Percentiles rank a stretch among this genome's conserved stretches.
Evolutionary conservation across 2,113 vertebrate species (phyloP).

Genomic region (Amblyopsis rosae): DNA sequence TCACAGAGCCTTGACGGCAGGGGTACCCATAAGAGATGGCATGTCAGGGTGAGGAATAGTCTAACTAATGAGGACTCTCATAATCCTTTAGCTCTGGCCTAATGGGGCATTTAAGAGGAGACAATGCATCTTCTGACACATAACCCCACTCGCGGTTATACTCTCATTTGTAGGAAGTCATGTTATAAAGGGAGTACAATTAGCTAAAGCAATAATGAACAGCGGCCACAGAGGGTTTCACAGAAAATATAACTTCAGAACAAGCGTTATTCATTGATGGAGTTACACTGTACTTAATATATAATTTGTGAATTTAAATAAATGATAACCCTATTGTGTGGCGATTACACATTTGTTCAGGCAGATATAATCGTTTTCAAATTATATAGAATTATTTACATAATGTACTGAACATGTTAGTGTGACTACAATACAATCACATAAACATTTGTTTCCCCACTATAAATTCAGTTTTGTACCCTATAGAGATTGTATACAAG

Average conservation of each 20-base stretch:
- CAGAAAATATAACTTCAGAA: slow-evolving; percentile 42
- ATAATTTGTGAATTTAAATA: slow-evolving; percentile 24
- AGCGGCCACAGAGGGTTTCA: slow-evolving; percentile 12
- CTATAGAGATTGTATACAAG: too few species aligned
- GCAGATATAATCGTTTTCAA: neutral
- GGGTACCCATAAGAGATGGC: slow-evolving; percentile 65
- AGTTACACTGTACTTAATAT: too few species aligned
- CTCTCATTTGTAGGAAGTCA: slow-evolving; percentile 75
- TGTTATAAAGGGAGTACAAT: slow-evolving; percentile 72
- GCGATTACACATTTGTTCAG: neutral
- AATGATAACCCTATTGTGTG: slow-evolving; percentile 5
- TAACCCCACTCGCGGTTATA: slow-evolving; percentile 64
- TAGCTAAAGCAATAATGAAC: slow-evolving; percentile 69
- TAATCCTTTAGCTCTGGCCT: slow-evolving; percentile 76
- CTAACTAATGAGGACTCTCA: slow-evolving; percentile 76
- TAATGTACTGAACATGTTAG: too few species aligned
- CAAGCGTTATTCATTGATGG: slow-evolving; percentile 42
- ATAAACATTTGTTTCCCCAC: too few species aligned
- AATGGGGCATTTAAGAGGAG: slow-evolving; percentile 81
- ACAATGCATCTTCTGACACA: slow-evolving; percentile 76
- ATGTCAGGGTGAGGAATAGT: slow-evolving; percentile 74
- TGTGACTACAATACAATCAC: too few species aligned
- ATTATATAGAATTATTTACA: too few species aligned
- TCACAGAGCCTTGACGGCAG: slow-evolving; percentile 53
- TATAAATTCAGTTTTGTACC: too few species aligned